Evolutionary conservation across 1,140 invertebrate genomes (phyloP).

Genomic region (Heliconius eleuchia): DNA sequence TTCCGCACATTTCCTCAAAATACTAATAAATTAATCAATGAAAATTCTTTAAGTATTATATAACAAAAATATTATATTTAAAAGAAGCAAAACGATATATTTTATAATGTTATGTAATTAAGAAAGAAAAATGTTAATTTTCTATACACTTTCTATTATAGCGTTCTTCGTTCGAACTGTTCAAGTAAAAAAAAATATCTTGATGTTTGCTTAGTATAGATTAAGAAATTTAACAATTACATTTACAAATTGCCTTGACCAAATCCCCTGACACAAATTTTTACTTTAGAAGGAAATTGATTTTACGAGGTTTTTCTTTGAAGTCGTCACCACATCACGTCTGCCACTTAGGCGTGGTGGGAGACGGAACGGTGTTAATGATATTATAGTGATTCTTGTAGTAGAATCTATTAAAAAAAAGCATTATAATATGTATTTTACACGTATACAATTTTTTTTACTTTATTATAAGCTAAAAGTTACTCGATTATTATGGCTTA

Average conservation of each 20-base stretch:
- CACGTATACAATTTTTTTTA: too few species aligned
- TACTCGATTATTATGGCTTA: not conserved
- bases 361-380: not conserved
- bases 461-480: too few species aligned
- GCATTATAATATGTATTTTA: too few species aligned
- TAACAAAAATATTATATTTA: not conserved
- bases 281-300: constrained; percentile 32
- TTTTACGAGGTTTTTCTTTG: constrained; percentile 28
- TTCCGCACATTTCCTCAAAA: not conserved
- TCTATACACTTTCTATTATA: not conserved
- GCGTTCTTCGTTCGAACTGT: not conserved
- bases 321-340: constrained; percentile 16
- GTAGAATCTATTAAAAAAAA: not conserved
- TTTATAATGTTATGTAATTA: constrained; percentile 4
- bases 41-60: not conserved
- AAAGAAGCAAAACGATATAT: not conserved
- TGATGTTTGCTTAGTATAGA: not conserved
- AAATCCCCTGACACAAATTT: constrained; percentile 1
- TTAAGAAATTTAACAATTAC: not conserved
- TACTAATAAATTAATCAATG: not conserved
- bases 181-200: not conserved
- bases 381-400: not conserved
- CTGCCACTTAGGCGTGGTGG: constrained; percentile 10
- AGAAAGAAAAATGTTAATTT: not conserved
- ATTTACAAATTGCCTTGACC: not conserved